Conservation (phyloP, 2,888 invertebrate species). For the Apantesis nais region DNA sequence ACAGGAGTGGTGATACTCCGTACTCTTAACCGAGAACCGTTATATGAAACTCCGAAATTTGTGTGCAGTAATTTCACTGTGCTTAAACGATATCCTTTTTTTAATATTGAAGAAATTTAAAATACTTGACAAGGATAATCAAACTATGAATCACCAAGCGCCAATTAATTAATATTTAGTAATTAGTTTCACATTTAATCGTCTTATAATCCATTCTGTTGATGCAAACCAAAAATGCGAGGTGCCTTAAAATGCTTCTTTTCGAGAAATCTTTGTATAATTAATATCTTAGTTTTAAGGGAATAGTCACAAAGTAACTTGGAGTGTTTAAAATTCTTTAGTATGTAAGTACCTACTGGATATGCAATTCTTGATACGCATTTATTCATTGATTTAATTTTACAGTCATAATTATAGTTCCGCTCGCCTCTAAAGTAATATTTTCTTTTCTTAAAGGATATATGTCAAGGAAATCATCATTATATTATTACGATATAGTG, state of each 20-base stretch:
- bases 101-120: constrained; percentile 11
- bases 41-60: neutral
- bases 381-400: constrained; percentile 44
- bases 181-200: constrained; percentile 42
- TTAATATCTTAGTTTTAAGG: constrained; percentile 53
- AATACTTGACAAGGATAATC: constrained; percentile 15
- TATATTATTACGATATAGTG: neutral
- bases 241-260: constrained; percentile 74
- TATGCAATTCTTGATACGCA: constrained; percentile 45
- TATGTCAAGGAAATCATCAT: neutral
- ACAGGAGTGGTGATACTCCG: too few relatives aligned
- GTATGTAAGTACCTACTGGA: constrained; percentile 42
- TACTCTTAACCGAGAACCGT: too few relatives aligned
- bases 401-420: constrained; percentile 42
- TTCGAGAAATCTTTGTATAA: constrained; percentile 45
- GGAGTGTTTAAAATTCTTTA: constrained; percentile 47
- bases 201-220: constrained; percentile 45
- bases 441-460: neutral
- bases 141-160: constrained; percentile 32
- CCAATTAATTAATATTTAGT: constrained; percentile 36
- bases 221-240: constrained; percentile 73
- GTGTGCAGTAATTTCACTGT: neutral
- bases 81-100: too few relatives aligned
- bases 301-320: constrained; percentile 68
- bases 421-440: constrained; percentile 28